A percentile compares a stretch with the other conserved stretches of the same genome.
phyloP scores from a whole-genome alignment of 2,888 invertebrate genomes.

The Conchocele bisecta region DNA sequence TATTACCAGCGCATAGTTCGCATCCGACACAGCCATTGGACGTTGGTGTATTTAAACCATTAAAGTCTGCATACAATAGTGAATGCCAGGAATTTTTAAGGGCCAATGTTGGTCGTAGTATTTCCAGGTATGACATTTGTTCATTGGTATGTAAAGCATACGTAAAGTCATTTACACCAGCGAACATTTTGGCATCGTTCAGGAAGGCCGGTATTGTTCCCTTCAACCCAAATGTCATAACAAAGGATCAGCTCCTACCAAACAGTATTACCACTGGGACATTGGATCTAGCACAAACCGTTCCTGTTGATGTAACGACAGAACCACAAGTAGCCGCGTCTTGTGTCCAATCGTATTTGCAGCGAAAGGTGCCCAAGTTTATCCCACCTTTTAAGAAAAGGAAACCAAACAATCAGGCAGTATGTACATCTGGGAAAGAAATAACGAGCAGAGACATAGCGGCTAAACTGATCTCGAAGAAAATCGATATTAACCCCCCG shows the following conservation, averaged over 20 bases:
- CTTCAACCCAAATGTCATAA: conserved; percentile 10
- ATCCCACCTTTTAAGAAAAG: too few species aligned
- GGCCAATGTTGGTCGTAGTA: neutral
- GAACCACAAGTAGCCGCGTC: too few species aligned
- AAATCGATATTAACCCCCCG: too few species aligned
- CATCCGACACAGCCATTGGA: conserved; percentile 2
- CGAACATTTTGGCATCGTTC: conserved; percentile 37
- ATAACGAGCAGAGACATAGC: too few species aligned
- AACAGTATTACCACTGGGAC: neutral
- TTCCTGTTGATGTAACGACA: too few species aligned
- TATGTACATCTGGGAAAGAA: too few species aligned
- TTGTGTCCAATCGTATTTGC: too few species aligned
- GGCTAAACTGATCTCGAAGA: too few species aligned
- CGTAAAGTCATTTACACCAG: conserved; percentile 16
- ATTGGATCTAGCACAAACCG: too few species aligned
- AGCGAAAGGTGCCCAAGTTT: too few species aligned
- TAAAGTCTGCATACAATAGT: neutral
- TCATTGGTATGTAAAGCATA: conserved; percentile 2
- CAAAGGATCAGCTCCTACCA: neutral
- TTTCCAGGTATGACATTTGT: conserved; percentile 24
- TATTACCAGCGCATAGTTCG: neutral
- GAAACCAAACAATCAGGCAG: too few species aligned
- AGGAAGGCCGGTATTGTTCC: conserved; percentile 27
- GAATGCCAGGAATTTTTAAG: neutral
- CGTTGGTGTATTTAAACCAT: neutral